phyloP scores from a whole-genome alignment of 2,113 vertebrate genomes.

The Rhombomys opimus region DNA sequence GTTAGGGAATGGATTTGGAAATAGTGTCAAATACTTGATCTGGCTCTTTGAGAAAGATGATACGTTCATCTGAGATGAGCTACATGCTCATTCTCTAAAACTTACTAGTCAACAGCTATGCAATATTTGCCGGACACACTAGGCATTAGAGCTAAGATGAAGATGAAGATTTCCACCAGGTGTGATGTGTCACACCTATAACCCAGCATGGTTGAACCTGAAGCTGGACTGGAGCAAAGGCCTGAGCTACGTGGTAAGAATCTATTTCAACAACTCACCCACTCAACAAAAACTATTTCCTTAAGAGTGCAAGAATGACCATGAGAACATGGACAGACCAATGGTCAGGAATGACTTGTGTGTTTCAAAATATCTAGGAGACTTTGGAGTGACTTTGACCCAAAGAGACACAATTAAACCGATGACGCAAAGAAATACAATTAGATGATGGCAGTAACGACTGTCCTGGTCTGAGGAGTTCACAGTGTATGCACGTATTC shows the following conservation, averaged over 20 bases:
- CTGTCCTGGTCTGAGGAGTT: background rate
- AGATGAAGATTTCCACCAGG: background rate
- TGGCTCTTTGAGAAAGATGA: background rate
- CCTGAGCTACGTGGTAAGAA: background rate
- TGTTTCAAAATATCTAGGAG: background rate
- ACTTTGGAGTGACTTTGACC: background rate
- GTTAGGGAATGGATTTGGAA: conserved; percentile 4
- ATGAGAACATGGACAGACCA: too few species aligned
- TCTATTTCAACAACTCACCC: background rate
- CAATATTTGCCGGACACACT: background rate
- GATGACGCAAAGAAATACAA: background rate
- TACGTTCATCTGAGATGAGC: background rate
- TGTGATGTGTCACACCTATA: background rate
- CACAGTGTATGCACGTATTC: background rate
- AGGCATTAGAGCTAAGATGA: background rate
- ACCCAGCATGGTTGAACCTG: background rate
- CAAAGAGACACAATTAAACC: background rate
- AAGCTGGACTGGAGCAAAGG: background rate
- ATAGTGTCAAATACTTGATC: background rate
- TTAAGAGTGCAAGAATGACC: background rate
- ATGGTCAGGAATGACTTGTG: background rate
- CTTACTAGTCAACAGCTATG: background rate
- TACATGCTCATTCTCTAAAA: conserved; percentile 14
- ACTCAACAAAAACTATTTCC: background rate
- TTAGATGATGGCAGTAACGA: background rate